Evolutionary conservation across 1,140 invertebrate genomes (phyloP), one percentile per base, ranked within the genome.

Genomic region (Adelges cooleyi): DNA sequence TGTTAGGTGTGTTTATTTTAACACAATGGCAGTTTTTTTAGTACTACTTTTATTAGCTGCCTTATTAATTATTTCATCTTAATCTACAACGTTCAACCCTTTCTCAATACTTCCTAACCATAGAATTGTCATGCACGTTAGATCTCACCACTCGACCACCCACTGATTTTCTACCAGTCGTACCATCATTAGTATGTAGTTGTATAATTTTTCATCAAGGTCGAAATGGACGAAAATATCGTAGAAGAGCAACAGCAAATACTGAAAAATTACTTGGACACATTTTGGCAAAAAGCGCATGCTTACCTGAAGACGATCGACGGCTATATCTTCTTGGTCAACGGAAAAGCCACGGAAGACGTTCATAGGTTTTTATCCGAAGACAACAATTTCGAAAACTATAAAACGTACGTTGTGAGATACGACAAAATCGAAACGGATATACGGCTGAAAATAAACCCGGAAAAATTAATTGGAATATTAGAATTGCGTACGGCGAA

Each of bases 401-500:
- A 82, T 69, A 78, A 78, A 38, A 74, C 78, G 10, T 74, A 84
- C 67, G 80, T 89, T 11, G 73, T 82, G 33, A 79, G 82, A 67
- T 89, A 84, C 70, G 79, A 85, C 62, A 73, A 79, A 25, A 74
- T 89, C 25, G 78, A 80, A 11, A 77, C 79, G 54, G 77, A 81
- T 59, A 83, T 90, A 65, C 81, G 82, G 5, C 75, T 79, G 3
- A 80, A 82, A 48, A 78, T 85, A 22, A 80, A 84, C 70, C 80
- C 82, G 42, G 83, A 83, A 1, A 79, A 86, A 22, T 80, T 83
- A n/a, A 82, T 90, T 65, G 89, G 89, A 20, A 84, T 93, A 74
- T 96, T 91, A 74, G 86, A 90, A 70, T 83, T 97, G 68, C 83
- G 90, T 72, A 81, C 90, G 65, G 81, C 82, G 44, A 84, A 89